Conservation (phyloP, 2,888 invertebrate genomes). For the Carabus problematicus region DNA sequence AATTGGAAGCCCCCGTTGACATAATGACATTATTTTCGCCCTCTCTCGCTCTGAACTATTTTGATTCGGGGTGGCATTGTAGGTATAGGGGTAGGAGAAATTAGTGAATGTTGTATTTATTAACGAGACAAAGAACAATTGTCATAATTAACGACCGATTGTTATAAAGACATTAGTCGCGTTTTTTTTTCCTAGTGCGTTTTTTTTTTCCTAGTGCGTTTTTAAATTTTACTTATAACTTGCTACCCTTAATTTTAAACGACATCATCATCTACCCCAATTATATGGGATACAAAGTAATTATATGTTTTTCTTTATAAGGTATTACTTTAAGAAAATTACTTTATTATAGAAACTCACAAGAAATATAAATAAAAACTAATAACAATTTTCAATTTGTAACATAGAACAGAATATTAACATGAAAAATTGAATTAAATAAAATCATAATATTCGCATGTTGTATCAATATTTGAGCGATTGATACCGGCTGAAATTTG, state of each 20-base stretch:
- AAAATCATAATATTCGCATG: too few species aligned
- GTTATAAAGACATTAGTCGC: conserved; percentile 26
- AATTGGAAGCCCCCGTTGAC: conserved; percentile 12
- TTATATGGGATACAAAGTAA: too few species aligned
- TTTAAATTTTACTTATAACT: neutral
- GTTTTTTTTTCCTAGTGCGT: conserved; percentile 1
- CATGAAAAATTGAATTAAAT: too few species aligned
- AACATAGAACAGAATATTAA: too few species aligned
- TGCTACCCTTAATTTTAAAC: too few species aligned
- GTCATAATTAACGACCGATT: conserved; percentile 1
- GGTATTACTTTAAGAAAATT: too few species aligned
- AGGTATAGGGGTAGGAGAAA: conserved; percentile 1
- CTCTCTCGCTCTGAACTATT: neutral
- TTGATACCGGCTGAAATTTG: conserved; percentile 25
- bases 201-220: neutral
- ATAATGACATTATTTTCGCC: conserved; percentile 25
- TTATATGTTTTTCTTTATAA: too few species aligned
- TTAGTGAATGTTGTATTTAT: neutral
- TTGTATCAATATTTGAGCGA: too few species aligned
- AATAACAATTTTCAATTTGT: too few species aligned
- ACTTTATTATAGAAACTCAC: neutral
- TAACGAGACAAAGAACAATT: neutral
- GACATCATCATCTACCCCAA: too few species aligned
- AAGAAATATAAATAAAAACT: neutral
- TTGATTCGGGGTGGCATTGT: conserved; percentile 8